These are phyloP conservation scores for Bibio marci DNA, from an alignment of 2,888 invertebrate genomes.

Conservation along the genomic window DNA sequence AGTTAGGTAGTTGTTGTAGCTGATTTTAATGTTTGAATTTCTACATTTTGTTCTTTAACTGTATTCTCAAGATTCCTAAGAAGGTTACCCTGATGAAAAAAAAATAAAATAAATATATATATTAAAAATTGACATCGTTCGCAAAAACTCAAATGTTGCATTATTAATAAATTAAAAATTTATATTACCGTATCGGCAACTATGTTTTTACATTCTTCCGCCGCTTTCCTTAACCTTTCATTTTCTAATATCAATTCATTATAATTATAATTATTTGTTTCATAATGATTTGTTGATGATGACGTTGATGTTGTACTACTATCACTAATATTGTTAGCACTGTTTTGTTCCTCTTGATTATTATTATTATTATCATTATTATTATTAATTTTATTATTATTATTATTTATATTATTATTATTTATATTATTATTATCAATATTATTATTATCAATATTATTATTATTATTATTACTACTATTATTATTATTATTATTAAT, in stretches of 20 bases:
- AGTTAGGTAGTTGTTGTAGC: too few relatives aligned
- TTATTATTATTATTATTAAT: constrained; percentile 2
- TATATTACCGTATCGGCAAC: constrained; percentile 57
- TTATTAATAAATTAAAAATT: constrained; percentile 10
- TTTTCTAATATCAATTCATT: constrained; percentile 39
- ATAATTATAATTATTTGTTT: constrained; percentile 7
- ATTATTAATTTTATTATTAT: constrained; percentile 8
- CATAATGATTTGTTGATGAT: constrained; percentile 1
- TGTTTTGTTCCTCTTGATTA: background rate
- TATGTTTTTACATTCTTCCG: constrained; percentile 53
- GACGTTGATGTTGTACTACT: background rate
- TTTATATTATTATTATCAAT: constrained; percentile 11
- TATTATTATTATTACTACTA: constrained; percentile 11
- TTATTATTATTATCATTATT: constrained; percentile 6
- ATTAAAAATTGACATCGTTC: background rate
- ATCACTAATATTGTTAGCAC: background rate
- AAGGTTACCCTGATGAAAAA: constrained; percentile 21
- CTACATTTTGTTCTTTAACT: constrained; percentile 24
- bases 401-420: constrained; percentile 8
- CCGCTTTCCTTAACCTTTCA: constrained; percentile 42
- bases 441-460: too few relatives aligned
- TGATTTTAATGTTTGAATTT: too few relatives aligned
- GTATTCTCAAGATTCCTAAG: constrained; percentile 25
- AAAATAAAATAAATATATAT: constrained; percentile 6
- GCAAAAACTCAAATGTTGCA: background rate